Evolutionary conservation across 2,888 invertebrate species (phyloP).

Genomic region (Drosophila histrio): DNA sequence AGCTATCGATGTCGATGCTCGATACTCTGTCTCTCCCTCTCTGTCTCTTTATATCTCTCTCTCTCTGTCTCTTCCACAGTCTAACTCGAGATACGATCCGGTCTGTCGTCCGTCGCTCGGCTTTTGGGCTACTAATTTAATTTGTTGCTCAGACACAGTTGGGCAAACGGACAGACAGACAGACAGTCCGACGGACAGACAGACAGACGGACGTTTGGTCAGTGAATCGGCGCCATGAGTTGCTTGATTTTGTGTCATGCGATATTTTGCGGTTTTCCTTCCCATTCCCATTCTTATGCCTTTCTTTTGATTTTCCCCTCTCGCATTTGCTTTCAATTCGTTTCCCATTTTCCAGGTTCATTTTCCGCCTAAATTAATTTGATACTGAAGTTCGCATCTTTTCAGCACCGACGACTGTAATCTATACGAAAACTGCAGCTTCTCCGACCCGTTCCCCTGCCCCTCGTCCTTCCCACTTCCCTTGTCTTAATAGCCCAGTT

Average conservation of each 20-base stretch:
- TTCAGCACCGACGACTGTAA: constrained; percentile 46
- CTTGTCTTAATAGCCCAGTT: constrained; percentile 2
- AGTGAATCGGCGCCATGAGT: constrained; percentile 67
- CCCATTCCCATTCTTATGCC: background rate
- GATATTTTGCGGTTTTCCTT: constrained; percentile 57
- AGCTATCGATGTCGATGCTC: constrained; percentile 66
- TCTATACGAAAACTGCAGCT: constrained; percentile 43
- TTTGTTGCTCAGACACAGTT: constrained; percentile 52
- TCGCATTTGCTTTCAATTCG: background rate
- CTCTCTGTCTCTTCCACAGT: background rate
- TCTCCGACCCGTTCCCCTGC: background rate
- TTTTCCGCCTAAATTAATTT: constrained; percentile 75
- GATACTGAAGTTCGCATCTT: constrained; percentile 55
- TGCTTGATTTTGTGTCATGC: constrained; percentile 75
- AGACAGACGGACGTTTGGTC: constrained; percentile 29
- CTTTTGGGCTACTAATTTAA: constrained; percentile 66
- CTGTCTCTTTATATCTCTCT: background rate
- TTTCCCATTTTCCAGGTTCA: constrained; percentile 40
- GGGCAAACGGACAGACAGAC: constrained; percentile 2
- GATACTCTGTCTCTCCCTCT: background rate
- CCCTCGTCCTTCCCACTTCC: background rate
- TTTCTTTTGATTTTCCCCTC: constrained; percentile 9
- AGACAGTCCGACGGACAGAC: constrained; percentile 4
- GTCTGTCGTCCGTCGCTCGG: background rate
- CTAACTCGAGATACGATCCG: constrained; percentile 7